Evolutionary conservation across 2,797 vertebrate species (phyloP).

Genomic region (Pelodytes ibericus): DNA sequence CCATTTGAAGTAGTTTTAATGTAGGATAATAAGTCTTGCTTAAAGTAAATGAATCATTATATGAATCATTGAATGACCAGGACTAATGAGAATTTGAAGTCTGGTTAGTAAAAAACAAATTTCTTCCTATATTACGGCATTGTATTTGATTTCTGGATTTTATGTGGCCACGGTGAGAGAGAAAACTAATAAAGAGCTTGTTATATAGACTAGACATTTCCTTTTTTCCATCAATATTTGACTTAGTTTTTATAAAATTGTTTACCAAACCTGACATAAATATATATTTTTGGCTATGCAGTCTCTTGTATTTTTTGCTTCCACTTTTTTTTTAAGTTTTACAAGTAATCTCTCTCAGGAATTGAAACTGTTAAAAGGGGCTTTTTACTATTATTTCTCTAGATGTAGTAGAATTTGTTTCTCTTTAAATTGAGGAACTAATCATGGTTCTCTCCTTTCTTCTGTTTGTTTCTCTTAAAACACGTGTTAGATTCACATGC

Average conservation of each 20-base stretch:
- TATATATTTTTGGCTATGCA: no score
- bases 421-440: constrained; percentile 8
- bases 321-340: background rate
- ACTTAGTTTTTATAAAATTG: no score
- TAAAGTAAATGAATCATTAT: background rate
- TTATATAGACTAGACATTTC: no score
- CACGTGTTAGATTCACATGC: background rate
- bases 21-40: background rate
- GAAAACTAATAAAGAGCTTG: no score
- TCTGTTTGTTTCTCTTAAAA: background rate
- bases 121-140: no score
- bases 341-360: background rate
- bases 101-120: no score
- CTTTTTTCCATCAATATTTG: no score
- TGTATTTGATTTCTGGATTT: no score
- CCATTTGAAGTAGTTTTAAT: background rate
- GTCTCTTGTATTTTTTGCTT: background rate
- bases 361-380: constrained; percentile 1
- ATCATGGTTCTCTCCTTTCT: background rate
- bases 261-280: no score
- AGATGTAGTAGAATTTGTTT: background rate
- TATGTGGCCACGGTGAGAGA: no score
- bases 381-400: background rate
- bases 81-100: background rate
- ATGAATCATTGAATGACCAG: background rate